A percentile compares a stretch with the other conserved stretches of the same genome.
Evolutionary conservation across 2,888 invertebrate species (phyloP).

Genomic region (Plebejus argus): DNA sequence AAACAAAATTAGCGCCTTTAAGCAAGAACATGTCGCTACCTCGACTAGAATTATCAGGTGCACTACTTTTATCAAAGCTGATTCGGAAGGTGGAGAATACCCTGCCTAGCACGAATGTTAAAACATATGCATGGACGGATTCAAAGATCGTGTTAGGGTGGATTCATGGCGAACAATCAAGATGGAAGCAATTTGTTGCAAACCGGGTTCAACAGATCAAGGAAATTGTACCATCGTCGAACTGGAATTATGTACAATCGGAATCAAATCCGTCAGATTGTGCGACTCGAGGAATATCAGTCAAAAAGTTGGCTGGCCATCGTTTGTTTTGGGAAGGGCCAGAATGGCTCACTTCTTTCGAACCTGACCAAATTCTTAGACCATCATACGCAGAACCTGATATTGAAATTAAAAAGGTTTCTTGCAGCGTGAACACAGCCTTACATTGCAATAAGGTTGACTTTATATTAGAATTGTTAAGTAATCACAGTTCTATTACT

Average conservation of each 20-base stretch:
- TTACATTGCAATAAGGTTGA: constrained; percentile 23
- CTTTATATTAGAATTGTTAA: constrained; percentile 24
- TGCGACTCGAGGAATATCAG: constrained; percentile 33
- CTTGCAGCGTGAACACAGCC: constrained; percentile 31
- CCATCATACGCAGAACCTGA: constrained; percentile 2
- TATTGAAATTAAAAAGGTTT: not conserved
- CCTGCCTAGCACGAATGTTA: not conserved
- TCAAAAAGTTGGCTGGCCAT: constrained; percentile 8
- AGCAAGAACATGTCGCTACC: constrained; percentile 33
- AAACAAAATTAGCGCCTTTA: constrained; percentile 37
- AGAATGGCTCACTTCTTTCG: constrained; percentile 33
- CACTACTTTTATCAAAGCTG: not conserved
- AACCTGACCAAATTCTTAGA: not conserved
- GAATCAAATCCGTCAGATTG: constrained; percentile 34
- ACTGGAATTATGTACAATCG: constrained; percentile 30
- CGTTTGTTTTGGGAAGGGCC: constrained; percentile 28
- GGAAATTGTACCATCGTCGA: constrained; percentile 21
- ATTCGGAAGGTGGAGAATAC: not conserved
- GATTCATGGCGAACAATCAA: constrained; percentile 31
- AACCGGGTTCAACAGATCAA: constrained; percentile 34
- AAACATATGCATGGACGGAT: constrained; percentile 15
- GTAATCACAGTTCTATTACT: constrained; percentile 26
- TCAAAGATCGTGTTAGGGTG: constrained; percentile 34
- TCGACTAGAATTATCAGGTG: constrained; percentile 34
- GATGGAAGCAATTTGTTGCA: constrained; percentile 35